phyloP scores from a whole-genome alignment of 1,140 invertebrate genomes.

The Drosophila jambulina region DNA sequence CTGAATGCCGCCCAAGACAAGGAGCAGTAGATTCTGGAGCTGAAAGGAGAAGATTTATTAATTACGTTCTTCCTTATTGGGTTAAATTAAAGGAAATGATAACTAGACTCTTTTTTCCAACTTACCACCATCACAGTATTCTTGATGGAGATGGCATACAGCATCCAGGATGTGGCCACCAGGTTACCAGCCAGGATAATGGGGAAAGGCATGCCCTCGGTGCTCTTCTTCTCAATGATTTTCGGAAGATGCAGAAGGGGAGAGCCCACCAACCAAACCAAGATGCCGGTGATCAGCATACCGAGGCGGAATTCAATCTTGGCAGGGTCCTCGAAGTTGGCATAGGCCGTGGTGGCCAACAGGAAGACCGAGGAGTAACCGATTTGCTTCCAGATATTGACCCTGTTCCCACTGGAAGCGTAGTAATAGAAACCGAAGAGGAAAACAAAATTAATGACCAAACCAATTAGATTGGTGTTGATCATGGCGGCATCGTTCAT shows the following conservation, averaged over 20 bases:
- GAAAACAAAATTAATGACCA: conserved; percentile 89
- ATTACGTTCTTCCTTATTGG: background rate
- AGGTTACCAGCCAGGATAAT: conserved; percentile 92
- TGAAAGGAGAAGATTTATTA: conserved; percentile 79
- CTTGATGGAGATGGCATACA: conserved; percentile 92
- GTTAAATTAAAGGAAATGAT: too few relatives aligned
- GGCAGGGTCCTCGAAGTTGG: conserved; percentile 88
- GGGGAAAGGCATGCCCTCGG: conserved; percentile 92
- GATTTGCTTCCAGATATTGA: conserved; percentile 86
- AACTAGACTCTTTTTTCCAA: background rate
- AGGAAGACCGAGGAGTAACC: conserved; percentile 87
- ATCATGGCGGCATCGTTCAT: conserved; percentile 90
- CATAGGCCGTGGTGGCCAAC: conserved; percentile 87
- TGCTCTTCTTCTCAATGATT: conserved; percentile 91
- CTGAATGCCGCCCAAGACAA: conserved; percentile 87
- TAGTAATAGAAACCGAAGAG: conserved; percentile 89
- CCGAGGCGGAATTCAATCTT: conserved; percentile 89
- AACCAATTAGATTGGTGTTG: conserved; percentile 90
- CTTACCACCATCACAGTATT: conserved; percentile 91
- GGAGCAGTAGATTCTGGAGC: conserved; percentile 90
- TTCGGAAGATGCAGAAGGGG: conserved; percentile 90
- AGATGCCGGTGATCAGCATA: conserved; percentile 88
- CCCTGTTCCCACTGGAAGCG: conserved; percentile 86
- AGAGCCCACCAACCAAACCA: conserved; percentile 89
- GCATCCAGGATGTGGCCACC: conserved; percentile 91